Evolutionary conservation across 2,113 vertebrate species (phyloP), one percentile per base, ranked within the genome.

Genomic region (Tachycineta bicolor): DNA sequence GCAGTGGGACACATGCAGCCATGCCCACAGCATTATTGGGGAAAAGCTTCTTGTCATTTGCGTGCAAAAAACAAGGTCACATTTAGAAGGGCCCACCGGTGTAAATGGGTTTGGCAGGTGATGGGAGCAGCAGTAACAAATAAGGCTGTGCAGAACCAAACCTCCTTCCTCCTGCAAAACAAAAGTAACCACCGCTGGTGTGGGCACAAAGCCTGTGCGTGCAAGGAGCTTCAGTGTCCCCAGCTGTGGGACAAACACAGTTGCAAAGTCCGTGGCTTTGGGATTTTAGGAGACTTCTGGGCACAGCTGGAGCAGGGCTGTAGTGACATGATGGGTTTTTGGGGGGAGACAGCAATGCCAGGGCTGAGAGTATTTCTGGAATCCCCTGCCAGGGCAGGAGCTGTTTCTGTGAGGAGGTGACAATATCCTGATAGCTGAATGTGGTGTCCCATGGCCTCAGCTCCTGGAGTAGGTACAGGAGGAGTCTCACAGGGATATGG

Each of bases 381-480:
- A 60, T 37, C 0, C 3, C 12, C 1, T 47, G 25, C 13, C 6
- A 43, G 58, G 53, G 37, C 73, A 65, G 60, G 49, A 76, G 6
- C 28, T 18, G 53, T 26, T 59, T 37, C 5, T 60, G 24, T 43
- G 10, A 60, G 68, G 9, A 17, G 33, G 77, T 17, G 70, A 25
- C n/a, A 41, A 3, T 13, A 2, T 11, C 0, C 0, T 9, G 64
- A 4, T 4, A 20, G 78, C 34, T 43, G 75, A 16, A 12, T 2
- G 34, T 5, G 43, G 7, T 62, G 52, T 37, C n/a, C 22, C 3
- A 4, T 1, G 43, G 85, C 39, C 47, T 82, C 18, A 4, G 56
- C 46, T 74, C 74, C 74, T 0, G 0, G 22, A 5, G 18, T 43
- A 49, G 62, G 25, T 11, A 17, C 22, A 13, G 70, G 10, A 22